Percentiles rank a stretch among this genome's conserved stretches.
Evolutionary conservation across 2,888 invertebrate species (phyloP).

Genomic region (Baronia brevicornis): DNA sequence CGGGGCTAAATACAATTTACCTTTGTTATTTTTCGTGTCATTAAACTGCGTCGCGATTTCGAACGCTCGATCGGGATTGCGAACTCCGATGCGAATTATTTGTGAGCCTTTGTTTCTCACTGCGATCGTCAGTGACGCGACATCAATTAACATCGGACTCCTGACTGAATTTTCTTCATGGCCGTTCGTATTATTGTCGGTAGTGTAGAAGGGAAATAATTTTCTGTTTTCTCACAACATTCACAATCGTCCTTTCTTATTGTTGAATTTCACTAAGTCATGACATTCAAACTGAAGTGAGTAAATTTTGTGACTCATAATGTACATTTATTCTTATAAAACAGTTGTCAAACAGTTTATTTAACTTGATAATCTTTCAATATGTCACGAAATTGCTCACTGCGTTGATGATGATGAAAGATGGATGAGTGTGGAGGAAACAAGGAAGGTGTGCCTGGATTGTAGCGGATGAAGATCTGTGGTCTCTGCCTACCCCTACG

Average conservation of each 20-base stretch:
- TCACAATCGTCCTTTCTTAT: not conserved
- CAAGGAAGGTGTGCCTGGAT: too few relatives aligned
- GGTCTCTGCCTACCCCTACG: too few relatives aligned
- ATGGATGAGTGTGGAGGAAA: too few relatives aligned
- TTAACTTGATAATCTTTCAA: too few relatives aligned
- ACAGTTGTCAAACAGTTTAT: too few relatives aligned
- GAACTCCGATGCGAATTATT: slow-evolving; percentile 73
- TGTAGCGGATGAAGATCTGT: too few relatives aligned
- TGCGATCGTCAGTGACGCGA: slow-evolving; percentile 65
- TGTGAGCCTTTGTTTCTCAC: slow-evolving; percentile 72
- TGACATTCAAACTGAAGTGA: too few relatives aligned
- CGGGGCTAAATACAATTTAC: slow-evolving; percentile 74
- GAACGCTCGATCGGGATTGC: slow-evolving; percentile 70
- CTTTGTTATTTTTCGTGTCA: slow-evolving; percentile 77
- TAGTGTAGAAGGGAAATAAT: slow-evolving; percentile 53
- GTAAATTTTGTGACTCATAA: too few relatives aligned
- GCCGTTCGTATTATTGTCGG: slow-evolving; percentile 51
- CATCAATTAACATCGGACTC: slow-evolving; percentile 71
- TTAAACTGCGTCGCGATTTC: slow-evolving; percentile 74
- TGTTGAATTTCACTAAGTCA: not conserved
- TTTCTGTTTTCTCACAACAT: slow-evolving; percentile 25
- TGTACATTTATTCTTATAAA: too few relatives aligned
- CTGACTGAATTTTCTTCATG: slow-evolving; percentile 64
- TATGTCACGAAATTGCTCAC: too few relatives aligned
- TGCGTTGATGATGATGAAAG: too few relatives aligned